phyloP scores from a whole-genome alignment of 2,113 vertebrate genomes.

The Tylochromis polylepis region DNA sequence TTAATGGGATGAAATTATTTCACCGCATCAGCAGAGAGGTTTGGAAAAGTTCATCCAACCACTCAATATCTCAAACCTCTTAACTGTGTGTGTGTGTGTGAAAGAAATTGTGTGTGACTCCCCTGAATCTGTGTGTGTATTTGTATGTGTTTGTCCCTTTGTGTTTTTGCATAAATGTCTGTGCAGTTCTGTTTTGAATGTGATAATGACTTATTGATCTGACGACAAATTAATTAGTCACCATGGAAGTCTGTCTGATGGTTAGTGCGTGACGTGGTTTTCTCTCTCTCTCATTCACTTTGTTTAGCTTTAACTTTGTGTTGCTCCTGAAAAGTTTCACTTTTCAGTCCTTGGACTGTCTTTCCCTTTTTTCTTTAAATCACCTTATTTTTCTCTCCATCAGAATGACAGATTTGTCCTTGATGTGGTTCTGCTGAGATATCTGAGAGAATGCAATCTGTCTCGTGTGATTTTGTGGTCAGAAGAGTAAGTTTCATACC shows the following conservation, averaged over 20 bases:
- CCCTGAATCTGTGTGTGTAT: not conserved
- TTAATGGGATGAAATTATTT: slow-evolving; percentile 60
- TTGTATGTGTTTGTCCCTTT: not conserved
- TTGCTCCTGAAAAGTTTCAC: slow-evolving; percentile 1
- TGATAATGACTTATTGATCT: slow-evolving; percentile 61
- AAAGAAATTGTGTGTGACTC: not conserved
- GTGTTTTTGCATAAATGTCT: not conserved
- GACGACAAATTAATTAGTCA: slow-evolving; percentile 39
- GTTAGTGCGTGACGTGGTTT: not conserved
- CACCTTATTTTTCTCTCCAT: not conserved
- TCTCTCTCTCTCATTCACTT: not conserved
- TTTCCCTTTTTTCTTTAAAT: not conserved
- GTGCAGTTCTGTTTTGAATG: slow-evolving; percentile 11
- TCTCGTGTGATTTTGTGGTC: slow-evolving; percentile 42
- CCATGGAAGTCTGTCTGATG: not conserved
- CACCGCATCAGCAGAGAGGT: slow-evolving; percentile 46
- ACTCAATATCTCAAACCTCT: slow-evolving; percentile 29
- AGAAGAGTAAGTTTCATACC: slow-evolving; percentile 26
- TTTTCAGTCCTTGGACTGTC: not conserved
- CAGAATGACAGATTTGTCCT: slow-evolving; percentile 11
- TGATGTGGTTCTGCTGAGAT: slow-evolving; percentile 38
- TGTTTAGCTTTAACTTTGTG: not conserved
- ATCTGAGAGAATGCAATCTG: slow-evolving; percentile 44
- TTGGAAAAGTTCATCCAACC: slow-evolving; percentile 44
- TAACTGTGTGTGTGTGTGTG: not conserved